Conservation (phyloP, 1,140 invertebrate species). For the Lepidurus packardi region DNA sequence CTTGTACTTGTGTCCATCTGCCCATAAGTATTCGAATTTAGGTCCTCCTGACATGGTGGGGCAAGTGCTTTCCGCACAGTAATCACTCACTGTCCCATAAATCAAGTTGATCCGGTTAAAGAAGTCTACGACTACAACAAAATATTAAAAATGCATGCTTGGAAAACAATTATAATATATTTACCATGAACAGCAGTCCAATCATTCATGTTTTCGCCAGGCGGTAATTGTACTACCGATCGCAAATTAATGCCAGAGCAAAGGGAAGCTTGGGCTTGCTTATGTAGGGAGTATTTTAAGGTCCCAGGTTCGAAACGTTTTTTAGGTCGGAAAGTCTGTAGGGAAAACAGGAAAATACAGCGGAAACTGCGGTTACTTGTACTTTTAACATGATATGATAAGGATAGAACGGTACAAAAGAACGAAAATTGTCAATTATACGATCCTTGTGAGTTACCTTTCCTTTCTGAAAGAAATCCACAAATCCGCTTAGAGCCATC, state of each 20-base stretch:
- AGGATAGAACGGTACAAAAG: not conserved
- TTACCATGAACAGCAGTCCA: conserved; percentile 93
- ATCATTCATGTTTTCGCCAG: conserved; percentile 82
- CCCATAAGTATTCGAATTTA: conserved; percentile 89
- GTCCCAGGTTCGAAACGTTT: conserved; percentile 88
- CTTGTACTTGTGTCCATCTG: conserved; percentile 78
- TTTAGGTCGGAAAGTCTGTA: conserved; percentile 80
- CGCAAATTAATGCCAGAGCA: conserved; percentile 89
- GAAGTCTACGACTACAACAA: conserved; percentile 80
- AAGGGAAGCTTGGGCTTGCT: conserved; percentile 87
- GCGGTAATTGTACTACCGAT: conserved; percentile 74
- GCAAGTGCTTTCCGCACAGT: conserved; percentile 76
- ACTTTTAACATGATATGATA: not conserved
- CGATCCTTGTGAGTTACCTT: conserved; percentile 55
- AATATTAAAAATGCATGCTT: not conserved
- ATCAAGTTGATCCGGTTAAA: conserved; percentile 94
- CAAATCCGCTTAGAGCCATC: conserved; percentile 62
- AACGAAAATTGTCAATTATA: not conserved
- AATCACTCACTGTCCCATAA: conserved; percentile 83
- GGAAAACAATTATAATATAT: not conserved
- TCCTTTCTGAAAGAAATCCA: conserved; percentile 76
- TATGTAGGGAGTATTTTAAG: conserved; percentile 83
- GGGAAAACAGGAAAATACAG: conserved; percentile 34
- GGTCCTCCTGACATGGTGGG: conserved; percentile 87
- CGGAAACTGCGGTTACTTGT: not conserved